Evolutionary conservation across 2,888 invertebrate genomes (phyloP).

Genomic region (Embidobia sp.): DNA sequence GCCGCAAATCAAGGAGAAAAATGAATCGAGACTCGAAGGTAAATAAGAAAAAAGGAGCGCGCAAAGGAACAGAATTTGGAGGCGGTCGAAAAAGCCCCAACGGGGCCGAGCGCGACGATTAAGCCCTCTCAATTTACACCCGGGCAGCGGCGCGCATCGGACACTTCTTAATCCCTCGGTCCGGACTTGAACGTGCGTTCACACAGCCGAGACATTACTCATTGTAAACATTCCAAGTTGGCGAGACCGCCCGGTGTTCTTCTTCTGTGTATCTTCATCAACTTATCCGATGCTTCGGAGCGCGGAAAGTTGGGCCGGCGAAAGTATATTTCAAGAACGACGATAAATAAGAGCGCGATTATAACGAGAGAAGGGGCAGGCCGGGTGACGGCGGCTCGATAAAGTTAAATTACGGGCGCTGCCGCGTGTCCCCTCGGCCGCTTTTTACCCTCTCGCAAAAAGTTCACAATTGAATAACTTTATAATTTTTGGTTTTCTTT

Average conservation of each 20-base stretch:
- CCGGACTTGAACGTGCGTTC: constrained; percentile 34
- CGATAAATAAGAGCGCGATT: constrained; percentile 60
- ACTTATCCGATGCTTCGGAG: constrained; percentile 61
- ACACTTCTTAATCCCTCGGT: constrained; percentile 47
- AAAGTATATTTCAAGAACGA: constrained; percentile 47
- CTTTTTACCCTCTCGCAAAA: constrained; percentile 43
- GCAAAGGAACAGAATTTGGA: too few relatives aligned
- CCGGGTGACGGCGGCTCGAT: constrained; percentile 63
- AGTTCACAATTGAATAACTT: constrained; percentile 72
- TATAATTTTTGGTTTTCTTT: constrained; percentile 71
- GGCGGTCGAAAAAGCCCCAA: too few relatives aligned
- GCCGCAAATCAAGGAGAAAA: too few relatives aligned
- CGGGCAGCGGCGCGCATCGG: constrained; percentile 18
- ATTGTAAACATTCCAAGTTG: constrained; percentile 54
- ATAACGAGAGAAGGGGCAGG: constrained; percentile 36
- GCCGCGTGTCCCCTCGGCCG: constrained; percentile 28
- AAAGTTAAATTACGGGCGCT: constrained; percentile 69
- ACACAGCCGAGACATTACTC: constrained; percentile 51
- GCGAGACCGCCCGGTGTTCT: constrained; percentile 15
- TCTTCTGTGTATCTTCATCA: constrained; percentile 63
- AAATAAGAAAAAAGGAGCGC: too few relatives aligned
- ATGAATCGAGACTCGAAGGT: too few relatives aligned
- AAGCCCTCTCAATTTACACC: constrained; percentile 44
- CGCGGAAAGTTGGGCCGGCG: constrained; percentile 52
- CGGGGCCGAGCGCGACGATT: constrained; percentile 33